Conservation (phyloP, 2,888 invertebrate species). For the Lepetodrilus schrolli region DNA sequence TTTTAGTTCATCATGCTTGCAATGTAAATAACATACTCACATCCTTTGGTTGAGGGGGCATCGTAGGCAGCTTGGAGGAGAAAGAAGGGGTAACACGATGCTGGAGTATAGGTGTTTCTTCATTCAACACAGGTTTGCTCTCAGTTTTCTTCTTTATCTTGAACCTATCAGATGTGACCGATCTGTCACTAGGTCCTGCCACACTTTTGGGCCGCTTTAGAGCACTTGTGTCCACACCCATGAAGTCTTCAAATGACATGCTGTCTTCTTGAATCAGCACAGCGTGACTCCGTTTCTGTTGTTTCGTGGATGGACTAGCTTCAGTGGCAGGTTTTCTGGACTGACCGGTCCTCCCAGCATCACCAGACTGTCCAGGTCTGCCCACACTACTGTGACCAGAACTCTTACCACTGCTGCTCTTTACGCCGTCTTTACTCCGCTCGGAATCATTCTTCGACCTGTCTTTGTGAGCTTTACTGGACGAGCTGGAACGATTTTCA, state of each 20-base stretch:
- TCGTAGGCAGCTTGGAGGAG: too few species aligned
- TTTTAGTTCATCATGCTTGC: too few species aligned
- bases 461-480: slow-evolving; percentile 15
- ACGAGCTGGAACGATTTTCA: too few species aligned
- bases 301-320: too few species aligned
- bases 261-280: slow-evolving; percentile 8
- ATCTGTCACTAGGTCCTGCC: neutral
- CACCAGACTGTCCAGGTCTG: neutral
- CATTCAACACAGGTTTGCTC: neutral
- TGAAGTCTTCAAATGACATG: slow-evolving; percentile 47
- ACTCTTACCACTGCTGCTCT: neutral
- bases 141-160: neutral
- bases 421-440: neutral
- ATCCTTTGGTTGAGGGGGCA: slow-evolving; percentile 23
- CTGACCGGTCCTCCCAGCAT: too few species aligned
- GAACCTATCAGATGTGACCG: slow-evolving; percentile 11
- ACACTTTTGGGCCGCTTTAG: slow-evolving; percentile 37
- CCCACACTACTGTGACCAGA: neutral
- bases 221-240: slow-evolving; percentile 43
- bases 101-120: neutral
- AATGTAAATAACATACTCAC: neutral
- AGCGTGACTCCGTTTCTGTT: slow-evolving; percentile 18
- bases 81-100: too few species aligned
- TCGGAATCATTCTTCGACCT: slow-evolving; percentile 14
- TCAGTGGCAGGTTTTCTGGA: too few species aligned